These are phyloP conservation scores for Nebria ingens DNA, from an alignment of 1,140 invertebrate species.

Conservation along the genomic window DNA sequence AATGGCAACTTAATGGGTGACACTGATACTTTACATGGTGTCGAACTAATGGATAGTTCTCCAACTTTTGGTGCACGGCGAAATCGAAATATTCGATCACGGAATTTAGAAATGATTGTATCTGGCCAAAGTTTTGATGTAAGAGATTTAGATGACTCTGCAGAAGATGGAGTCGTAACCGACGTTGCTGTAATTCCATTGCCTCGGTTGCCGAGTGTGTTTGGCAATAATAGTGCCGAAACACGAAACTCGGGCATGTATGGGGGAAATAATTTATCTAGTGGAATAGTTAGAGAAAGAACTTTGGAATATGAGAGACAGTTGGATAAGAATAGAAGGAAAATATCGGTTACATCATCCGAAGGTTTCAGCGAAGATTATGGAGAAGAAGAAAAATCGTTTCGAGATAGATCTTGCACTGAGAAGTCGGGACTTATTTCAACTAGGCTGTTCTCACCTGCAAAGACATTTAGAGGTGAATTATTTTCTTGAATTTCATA, in stretches of 20 bases:
- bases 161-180: conserved; percentile 39
- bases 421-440: conserved; percentile 30
- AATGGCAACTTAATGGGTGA: conserved; percentile 23
- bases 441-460: neutral
- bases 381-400: conserved; percentile 42
- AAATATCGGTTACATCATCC: conserved; percentile 40
- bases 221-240: conserved; percentile 12
- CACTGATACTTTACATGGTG: conserved; percentile 21
- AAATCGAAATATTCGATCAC: conserved; percentile 34
- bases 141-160: conserved; percentile 44
- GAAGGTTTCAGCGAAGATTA: conserved; percentile 41
- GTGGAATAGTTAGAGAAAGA: conserved; percentile 39
- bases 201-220: conserved; percentile 38
- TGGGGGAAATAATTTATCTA: conserved; percentile 23
- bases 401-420: conserved; percentile 36
- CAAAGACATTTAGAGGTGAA: conserved; percentile 6
- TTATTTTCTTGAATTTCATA: neutral
- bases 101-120: conserved; percentile 46
- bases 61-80: conserved; percentile 28
- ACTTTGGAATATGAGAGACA: conserved; percentile 41
- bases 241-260: conserved; percentile 19
- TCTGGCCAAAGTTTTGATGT: conserved; percentile 49
- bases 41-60: conserved; percentile 31
- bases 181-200: conserved; percentile 45
- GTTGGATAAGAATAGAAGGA: conserved; percentile 23